phyloP scores from a whole-genome alignment of 2,888 invertebrate genomes.

The Eupithecia vulgata region DNA sequence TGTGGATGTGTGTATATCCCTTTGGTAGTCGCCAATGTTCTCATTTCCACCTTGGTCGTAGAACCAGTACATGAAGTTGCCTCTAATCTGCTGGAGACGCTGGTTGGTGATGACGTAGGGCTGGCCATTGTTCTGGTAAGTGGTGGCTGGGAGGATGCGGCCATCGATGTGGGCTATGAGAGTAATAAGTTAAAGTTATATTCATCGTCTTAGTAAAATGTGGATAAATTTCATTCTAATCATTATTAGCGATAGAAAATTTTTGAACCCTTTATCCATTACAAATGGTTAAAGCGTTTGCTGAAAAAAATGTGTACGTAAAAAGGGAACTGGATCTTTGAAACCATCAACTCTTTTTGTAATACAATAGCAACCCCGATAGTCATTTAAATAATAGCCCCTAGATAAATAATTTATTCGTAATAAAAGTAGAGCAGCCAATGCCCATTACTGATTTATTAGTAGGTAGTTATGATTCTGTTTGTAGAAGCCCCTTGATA shows the following conservation, averaged over 20 bases:
- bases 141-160: constrained; percentile 71
- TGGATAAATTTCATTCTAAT: neutral
- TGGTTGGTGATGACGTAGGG: constrained; percentile 87
- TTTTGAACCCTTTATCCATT: too few species aligned
- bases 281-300: too few species aligned
- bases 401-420: too few species aligned
- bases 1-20: constrained; percentile 91
- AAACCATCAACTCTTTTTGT: too few species aligned
- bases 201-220: neutral
- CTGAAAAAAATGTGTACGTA: neutral
- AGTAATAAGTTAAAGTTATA: neutral
- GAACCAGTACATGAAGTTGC: constrained; percentile 93
- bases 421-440: neutral
- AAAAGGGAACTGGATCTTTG: neutral
- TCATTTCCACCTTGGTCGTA: constrained; percentile 91
- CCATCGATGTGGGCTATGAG: constrained; percentile 77
- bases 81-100: constrained; percentile 88
- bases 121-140: constrained; percentile 83
- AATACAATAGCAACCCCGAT: too few species aligned
- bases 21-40: constrained; percentile 91
- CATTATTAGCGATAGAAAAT: too few species aligned
- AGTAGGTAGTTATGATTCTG: too few species aligned
- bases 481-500: neutral
- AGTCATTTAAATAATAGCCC: too few species aligned
- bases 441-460: too few species aligned